These are phyloP conservation scores for Galago senegalensis DNA, from an alignment of 2,797 vertebrate genomes.

Conservation along the genomic window DNA sequence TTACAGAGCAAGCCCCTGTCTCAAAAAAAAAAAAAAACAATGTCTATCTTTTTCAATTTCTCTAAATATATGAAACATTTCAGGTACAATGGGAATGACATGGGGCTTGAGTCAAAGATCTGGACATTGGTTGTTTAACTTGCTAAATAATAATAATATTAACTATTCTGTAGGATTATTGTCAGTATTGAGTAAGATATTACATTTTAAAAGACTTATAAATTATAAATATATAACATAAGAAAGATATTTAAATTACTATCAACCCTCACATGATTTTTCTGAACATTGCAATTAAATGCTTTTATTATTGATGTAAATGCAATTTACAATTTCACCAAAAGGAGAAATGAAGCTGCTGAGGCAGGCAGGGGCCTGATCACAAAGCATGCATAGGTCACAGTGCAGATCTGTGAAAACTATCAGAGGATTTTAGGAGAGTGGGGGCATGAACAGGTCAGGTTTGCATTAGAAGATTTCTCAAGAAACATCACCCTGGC, in stretches of 20 bases:
- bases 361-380: background rate
- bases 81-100: background rate
- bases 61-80: background rate
- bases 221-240: background rate
- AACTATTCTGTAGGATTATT: background rate
- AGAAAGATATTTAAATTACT: background rate
- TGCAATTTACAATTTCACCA: background rate
- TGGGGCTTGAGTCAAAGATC: background rate
- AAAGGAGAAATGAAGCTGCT: background rate
- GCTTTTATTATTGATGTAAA: background rate
- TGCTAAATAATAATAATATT: background rate
- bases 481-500: background rate
- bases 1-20: background rate
- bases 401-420: background rate
- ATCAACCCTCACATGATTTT: background rate
- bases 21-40: background rate
- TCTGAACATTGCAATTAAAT: slow-evolving; percentile 1
- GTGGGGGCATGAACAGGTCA: background rate
- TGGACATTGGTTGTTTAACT: background rate
- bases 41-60: background rate
- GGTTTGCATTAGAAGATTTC: background rate
- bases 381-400: background rate
- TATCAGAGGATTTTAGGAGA: background rate
- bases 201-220: background rate
- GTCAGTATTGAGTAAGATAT: background rate